These are phyloP conservation scores for Phrynosoma blainvillii DNA, from an alignment of 2,113 vertebrate genomes.

Conservation along the genomic window DNA sequence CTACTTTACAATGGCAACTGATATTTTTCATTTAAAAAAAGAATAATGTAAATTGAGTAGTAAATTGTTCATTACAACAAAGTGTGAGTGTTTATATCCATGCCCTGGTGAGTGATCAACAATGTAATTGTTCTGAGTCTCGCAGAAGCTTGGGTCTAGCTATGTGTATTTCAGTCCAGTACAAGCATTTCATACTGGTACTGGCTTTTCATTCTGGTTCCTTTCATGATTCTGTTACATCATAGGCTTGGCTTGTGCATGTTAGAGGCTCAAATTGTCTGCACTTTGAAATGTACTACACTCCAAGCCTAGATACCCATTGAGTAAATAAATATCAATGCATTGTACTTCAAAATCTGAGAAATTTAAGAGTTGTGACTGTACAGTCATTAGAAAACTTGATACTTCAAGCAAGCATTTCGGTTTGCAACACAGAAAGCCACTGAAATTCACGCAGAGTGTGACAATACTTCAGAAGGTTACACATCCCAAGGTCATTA, in stretches of 20 bases:
- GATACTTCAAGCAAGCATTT: not conserved
- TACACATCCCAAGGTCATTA: conserved; percentile 4
- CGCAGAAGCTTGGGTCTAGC: not conserved
- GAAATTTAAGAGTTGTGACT: not conserved
- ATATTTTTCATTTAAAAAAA: not conserved
- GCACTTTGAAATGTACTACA: not conserved
- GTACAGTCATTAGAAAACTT: not conserved
- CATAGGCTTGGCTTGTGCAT: not conserved
- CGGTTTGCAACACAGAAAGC: not conserved
- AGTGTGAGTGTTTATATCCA: not conserved
- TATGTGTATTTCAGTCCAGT: not conserved
- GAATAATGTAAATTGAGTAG: not conserved
- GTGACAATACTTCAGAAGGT: conserved; percentile 9
- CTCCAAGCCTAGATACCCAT: not conserved
- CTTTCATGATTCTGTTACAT: not conserved
- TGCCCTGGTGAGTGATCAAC: not conserved
- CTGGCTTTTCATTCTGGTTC: not conserved
- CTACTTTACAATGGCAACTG: not conserved
- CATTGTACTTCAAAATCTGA: not conserved
- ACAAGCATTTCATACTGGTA: not conserved
- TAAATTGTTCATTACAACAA: not conserved
- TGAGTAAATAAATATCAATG: not conserved
- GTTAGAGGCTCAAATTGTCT: not conserved
- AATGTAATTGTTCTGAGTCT: not conserved
- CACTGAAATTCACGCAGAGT: not conserved